Percentiles rank a stretch among this genome's conserved stretches.
phyloP scores from a whole-genome alignment of 2,113 vertebrate genomes.

The rabbit (Oryctolagus cuniculus) region DNA sequence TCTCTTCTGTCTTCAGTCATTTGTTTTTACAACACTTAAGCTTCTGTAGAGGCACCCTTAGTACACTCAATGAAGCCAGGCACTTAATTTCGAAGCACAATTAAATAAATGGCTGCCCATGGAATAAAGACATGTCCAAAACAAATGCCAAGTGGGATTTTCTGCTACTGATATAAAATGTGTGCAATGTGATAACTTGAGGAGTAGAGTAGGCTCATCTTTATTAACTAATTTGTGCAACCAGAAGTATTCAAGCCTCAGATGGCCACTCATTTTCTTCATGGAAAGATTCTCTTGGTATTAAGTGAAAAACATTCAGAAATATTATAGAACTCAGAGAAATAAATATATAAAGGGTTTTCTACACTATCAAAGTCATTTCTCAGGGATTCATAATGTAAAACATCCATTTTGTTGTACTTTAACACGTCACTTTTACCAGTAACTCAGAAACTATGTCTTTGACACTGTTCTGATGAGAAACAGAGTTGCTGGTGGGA shows the following conservation, averaged over 20 bases:
- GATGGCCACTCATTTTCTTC: not conserved
- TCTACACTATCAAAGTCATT: conserved; percentile 33
- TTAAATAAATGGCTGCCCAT: not conserved
- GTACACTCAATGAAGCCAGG: not conserved
- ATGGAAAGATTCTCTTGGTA: not conserved
- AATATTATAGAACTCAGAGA: conserved; percentile 1
- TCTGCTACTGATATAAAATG: not conserved
- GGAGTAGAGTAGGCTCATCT: not conserved
- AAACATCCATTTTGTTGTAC: not conserved
- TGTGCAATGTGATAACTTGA: not conserved
- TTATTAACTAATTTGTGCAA: not conserved
- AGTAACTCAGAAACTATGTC: conserved; percentile 50
- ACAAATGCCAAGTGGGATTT: not conserved
- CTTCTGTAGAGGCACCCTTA: not conserved
- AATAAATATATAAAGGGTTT: not conserved
- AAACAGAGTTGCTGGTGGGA: not conserved
- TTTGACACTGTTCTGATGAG: not conserved
- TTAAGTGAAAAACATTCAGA: not conserved
- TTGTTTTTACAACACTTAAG: conserved; percentile 39
- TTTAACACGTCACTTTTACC: conserved; percentile 23
- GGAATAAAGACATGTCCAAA: not conserved
- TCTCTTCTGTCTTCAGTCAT: conserved; percentile 44
- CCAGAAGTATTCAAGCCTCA: not conserved
- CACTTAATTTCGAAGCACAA: conserved; percentile 46
- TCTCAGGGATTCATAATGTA: not conserved